A percentile compares a stretch with the other conserved stretches of the same genome.
phyloP scores from a whole-genome alignment of 2,888 invertebrate species.

The Limenitis camilla region DNA sequence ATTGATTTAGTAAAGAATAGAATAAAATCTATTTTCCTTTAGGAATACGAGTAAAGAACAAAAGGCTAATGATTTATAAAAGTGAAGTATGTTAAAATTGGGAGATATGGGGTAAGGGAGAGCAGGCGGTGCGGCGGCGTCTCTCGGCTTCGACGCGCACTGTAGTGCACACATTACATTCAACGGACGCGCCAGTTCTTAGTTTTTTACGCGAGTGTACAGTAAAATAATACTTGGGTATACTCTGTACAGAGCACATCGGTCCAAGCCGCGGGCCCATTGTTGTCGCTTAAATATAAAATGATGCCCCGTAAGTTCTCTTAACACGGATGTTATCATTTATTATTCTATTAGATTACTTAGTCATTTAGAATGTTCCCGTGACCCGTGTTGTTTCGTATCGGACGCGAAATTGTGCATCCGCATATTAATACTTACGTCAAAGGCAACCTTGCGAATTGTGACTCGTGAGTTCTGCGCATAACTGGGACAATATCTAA shows the following conservation, averaged over 20 bases:
- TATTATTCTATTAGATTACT: constrained; percentile 64
- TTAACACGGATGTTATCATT: constrained; percentile 71
- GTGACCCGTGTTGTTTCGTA: constrained; percentile 7
- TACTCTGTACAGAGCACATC: too few relatives aligned
- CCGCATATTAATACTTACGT: constrained; percentile 16
- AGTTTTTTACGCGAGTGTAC: constrained; percentile 50
- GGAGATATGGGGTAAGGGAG: constrained; percentile 19
- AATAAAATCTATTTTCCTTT: too few relatives aligned
- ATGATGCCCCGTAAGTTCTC: constrained; percentile 57
- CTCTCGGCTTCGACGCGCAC: constrained; percentile 30
- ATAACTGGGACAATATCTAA: constrained; percentile 13
- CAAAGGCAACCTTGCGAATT: constrained; percentile 16
- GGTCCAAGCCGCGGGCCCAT: constrained; percentile 50
- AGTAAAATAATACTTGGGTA: constrained; percentile 59
- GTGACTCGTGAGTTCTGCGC: constrained; percentile 9
- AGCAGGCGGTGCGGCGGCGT: constrained; percentile 30
- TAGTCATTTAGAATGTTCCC: constrained; percentile 33
- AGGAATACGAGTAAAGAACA: too few relatives aligned
- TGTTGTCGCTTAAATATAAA: constrained; percentile 60
- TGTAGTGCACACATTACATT: constrained; percentile 33
- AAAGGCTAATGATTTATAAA: constrained; percentile 18
- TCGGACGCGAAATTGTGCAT: constrained; percentile 8
- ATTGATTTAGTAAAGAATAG: too few relatives aligned
- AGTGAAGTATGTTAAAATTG: constrained; percentile 25
- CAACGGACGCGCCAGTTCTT: constrained; percentile 29